A percentile compares a stretch with the other conserved stretches of the same genome.
Conservation (phyloP, 92 coral and sea anemone genomes). For the Parazoanthus atlanticus region DNA sequence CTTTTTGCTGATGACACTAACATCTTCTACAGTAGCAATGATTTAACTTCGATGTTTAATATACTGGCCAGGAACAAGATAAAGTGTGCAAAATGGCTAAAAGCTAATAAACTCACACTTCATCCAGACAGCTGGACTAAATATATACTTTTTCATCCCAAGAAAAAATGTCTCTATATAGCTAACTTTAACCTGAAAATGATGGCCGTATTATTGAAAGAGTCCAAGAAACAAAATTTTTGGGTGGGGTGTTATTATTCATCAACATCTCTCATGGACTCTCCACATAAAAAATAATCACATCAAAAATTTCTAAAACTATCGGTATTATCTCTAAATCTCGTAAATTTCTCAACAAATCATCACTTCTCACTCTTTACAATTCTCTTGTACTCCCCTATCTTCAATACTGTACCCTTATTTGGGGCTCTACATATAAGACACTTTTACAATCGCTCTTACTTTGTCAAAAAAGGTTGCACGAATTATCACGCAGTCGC, state of each 20-base stretch:
- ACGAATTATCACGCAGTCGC: neutral
- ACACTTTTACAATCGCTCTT: neutral
- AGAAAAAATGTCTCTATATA: constrained; percentile 7
- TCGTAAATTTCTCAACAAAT: neutral
- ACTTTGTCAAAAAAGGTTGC: constrained; percentile 6
- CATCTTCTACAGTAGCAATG: constrained; percentile 24
- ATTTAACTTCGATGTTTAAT: constrained; percentile 16
- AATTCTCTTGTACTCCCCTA: constrained; percentile 1
- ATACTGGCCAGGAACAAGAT: constrained; percentile 13
- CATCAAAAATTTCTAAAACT: too few relatives aligned
- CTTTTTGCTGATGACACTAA: constrained; percentile 34
- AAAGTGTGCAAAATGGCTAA: constrained; percentile 12
- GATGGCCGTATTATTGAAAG: constrained; percentile 17
- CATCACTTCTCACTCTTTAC: constrained; percentile 14
- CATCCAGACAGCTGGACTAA: neutral
- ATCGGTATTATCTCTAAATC: neutral
- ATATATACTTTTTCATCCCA: constrained; percentile 13
- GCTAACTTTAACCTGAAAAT: constrained; percentile 10
- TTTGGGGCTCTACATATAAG: constrained; percentile 29
- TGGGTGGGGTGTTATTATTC: constrained; percentile 17
- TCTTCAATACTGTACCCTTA: constrained; percentile 24
- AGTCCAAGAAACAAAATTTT: constrained; percentile 20
- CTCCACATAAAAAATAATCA: neutral
- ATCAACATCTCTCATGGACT: constrained; percentile 10
- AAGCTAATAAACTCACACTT: constrained; percentile 23